Base-by-base conservation (phyloP, 2,888 invertebrate species). In the Dione vanillae region DNA sequence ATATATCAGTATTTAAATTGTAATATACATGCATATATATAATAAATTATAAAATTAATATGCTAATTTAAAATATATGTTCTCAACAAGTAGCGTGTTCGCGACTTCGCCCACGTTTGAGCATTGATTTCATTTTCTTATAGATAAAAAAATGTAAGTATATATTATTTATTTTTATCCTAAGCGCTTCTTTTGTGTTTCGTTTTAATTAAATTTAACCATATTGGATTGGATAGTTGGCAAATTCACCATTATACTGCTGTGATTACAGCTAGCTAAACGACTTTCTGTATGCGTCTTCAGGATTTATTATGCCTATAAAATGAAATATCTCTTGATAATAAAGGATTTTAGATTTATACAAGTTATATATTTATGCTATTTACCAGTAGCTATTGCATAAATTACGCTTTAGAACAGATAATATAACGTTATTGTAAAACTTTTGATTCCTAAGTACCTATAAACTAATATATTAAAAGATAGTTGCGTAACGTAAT, bases 291-390 rank as follows among this genome's bases (percentile, higher is more conserved):
- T 81, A 84, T 83, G 84, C 85, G 85, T 83, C 81, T 82, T 75
- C 78, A 79, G 85, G 87, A 90, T 90, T 90, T 90, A 90, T 88
- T 84, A 80, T 85, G 73, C 80, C 82, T 85, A 87, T 91, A 90
- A 90, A 90, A 81, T 86, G 85, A 85, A 85, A 88, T 87, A 90
- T 88, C 85, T 84, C 86, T 80, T 81, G 74, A 83, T 85, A 86
- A 87, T 91, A 91, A 90, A 89, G 85, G 82, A 85, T 85, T 85
- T 84, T 27, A 27, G 27, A 27, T 27, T n/a, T n/a, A 84, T 84
- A 78, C 75, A 83, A 84, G 83, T 85, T 85, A 86, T 85, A 83
- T 83, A 81, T 83, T 78, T 82, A 80, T 83, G 82, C 76, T 19
- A 43, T 45, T 61, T 56, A 16, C 16, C 37, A 56, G 45, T 45